These are phyloP conservation scores for Cinara cedri DNA, from an alignment of 2,888 invertebrate species.

Conservation along the genomic window DNA sequence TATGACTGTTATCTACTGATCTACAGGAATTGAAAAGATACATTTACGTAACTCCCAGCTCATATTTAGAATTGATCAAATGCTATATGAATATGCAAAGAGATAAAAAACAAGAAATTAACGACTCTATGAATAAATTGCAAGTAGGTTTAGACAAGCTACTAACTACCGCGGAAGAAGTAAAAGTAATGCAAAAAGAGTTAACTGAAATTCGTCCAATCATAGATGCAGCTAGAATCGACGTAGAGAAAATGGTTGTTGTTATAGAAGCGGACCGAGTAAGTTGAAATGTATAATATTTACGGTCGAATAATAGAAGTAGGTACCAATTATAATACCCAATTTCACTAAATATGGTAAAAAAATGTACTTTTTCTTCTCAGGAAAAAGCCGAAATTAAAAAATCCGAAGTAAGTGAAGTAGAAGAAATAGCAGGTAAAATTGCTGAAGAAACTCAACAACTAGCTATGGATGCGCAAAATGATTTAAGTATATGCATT, in stretches of 20 bases:
- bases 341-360: not conserved
- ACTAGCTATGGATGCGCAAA: slow-evolving; percentile 96
- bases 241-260: slow-evolving; percentile 93
- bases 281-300: slow-evolving; percentile 66
- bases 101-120: slow-evolving; percentile 77
- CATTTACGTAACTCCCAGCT: slow-evolving; percentile 91
- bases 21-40: slow-evolving; percentile 73
- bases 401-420: slow-evolving; percentile 69
- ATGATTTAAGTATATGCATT: slow-evolving; percentile 68
- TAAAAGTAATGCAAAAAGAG: slow-evolving; percentile 89
- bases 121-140: slow-evolving; percentile 76
- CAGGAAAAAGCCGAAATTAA: slow-evolving; percentile 58
- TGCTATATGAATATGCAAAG: slow-evolving; percentile 80
- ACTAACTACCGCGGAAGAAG: slow-evolving; percentile 68
- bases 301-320: not conserved
- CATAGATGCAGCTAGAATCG: slow-evolving; percentile 93
- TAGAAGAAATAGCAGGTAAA: slow-evolving; percentile 91
- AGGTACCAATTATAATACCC: too few species aligned
- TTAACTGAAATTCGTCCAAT: slow-evolving; percentile 86
- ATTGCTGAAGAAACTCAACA: slow-evolving; percentile 93
- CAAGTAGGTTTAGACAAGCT: slow-evolving; percentile 86
- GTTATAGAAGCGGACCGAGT: slow-evolving; percentile 94
- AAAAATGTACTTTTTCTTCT: slow-evolving; percentile 6
- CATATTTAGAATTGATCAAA: slow-evolving; percentile 87
- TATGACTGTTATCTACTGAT: not conserved